Conservation (phyloP, 2,888 invertebrate species). For the Drosophila dives region DNA sequence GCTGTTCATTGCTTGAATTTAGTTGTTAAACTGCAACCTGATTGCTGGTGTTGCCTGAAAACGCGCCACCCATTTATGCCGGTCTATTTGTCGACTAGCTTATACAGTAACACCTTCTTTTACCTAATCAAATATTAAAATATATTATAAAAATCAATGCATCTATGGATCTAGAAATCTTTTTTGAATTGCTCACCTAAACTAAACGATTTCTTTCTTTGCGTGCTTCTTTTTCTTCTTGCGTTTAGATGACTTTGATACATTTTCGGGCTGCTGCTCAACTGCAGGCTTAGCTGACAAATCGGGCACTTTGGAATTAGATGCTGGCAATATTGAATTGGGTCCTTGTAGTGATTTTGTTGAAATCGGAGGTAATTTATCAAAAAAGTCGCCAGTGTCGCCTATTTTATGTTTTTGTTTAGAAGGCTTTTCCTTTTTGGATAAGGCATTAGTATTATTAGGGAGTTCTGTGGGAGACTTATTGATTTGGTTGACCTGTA, state of each 20-base stretch:
- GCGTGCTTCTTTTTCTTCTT: neutral
- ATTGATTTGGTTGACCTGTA: neutral
- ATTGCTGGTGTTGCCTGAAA: neutral
- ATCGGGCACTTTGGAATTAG: neutral
- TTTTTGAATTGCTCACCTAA: neutral
- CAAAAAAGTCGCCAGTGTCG: slow-evolving; percentile 17
- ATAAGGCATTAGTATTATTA: neutral
- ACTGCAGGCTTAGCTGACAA: neutral
- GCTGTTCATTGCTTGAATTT: neutral
- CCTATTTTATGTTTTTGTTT: neutral
- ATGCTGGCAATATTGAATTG: neutral
- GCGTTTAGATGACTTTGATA: neutral
- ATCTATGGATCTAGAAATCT: neutral
- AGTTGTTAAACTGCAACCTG: neutral
- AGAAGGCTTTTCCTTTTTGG: neutral
- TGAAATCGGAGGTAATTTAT: neutral
- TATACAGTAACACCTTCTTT: neutral
- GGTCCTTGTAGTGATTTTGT: neutral
- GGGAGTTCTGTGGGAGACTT: neutral
- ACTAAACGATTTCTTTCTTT: neutral
- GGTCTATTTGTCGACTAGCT: neutral
- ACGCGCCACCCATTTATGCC: neutral
- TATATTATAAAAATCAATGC: neutral
- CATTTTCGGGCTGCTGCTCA: neutral
- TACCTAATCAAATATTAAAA: too few relatives aligned